A percentile compares a stretch with the other conserved stretches of the same genome.
Evolutionary conservation across 2,113 vertebrate genomes (phyloP).

Genomic region (Corynorhinus townsendii): DNA sequence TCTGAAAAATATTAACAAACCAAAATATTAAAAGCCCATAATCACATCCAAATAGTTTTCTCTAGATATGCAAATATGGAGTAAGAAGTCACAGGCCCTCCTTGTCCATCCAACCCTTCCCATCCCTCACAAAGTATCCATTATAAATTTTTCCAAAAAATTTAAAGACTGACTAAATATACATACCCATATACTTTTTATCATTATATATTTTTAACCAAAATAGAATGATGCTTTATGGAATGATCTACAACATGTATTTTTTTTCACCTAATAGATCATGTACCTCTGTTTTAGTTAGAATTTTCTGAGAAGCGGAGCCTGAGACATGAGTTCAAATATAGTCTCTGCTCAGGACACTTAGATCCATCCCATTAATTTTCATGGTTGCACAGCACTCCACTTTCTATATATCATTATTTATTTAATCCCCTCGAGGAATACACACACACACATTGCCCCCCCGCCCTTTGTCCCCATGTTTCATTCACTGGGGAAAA

Average conservation of each 20-base stretch:
- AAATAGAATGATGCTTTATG: not conserved
- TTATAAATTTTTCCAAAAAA: not conserved
- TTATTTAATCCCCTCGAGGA: not conserved
- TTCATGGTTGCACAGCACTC: not conserved
- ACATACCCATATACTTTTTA: not conserved
- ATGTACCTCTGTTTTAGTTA: not conserved
- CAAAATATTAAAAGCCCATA: not conserved
- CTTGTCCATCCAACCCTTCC: too few relatives aligned
- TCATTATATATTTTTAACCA: not conserved
- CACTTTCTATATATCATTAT: not conserved
- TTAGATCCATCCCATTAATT: not conserved
- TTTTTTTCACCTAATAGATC: not conserved
- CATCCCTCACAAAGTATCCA: not conserved
- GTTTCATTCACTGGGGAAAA: not conserved
- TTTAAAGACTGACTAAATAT: not conserved
- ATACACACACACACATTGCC: too few relatives aligned
- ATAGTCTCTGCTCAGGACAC: not conserved
- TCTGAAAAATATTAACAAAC: not conserved
- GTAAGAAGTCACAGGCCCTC: not conserved
- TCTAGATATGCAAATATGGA: not conserved
- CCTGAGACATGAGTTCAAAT: not conserved
- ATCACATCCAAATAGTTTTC: not conserved
- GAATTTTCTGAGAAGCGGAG: not conserved
- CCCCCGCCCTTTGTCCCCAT: accelerated
- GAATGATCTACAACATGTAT: not conserved